Evolutionary conservation across 2,888 invertebrate species (phyloP), one percentile per base, ranked within the genome.

Genomic region (Lasius platythorax): DNA sequence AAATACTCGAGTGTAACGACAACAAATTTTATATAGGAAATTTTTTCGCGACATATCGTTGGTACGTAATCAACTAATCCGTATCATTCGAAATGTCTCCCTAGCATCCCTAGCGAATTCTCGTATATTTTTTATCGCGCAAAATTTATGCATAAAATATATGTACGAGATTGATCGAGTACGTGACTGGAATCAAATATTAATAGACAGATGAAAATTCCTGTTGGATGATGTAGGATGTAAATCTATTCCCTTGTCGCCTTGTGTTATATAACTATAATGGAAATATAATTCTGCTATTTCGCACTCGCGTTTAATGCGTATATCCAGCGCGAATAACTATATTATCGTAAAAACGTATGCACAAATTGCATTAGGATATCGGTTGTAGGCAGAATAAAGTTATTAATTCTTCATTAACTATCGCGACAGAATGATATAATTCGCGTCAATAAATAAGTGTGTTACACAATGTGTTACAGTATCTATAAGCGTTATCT

Each of bases 61-160:
- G 50, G 6, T 11, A 43, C 9, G 15, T 56, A 46, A 66, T 37
- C 79, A 15, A 4, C 12, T 72, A 61, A 79, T 68, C 30, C 11
- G 18, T 30, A 37, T 67, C 43, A 53, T 79, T 11, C 43, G n/a
- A n/a, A 18, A 58, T 37, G 12, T 70, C 33, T 18, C 11, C 15
- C 30, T 43, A 50, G 30, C 53, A 37, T 64, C 12, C 15, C 33
- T 46, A 46, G 64, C 15, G 23, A 40, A 40, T 28, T 8, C 40
- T 11, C 58, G 46, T 23, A 28, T 43, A 43, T 70, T 61, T 75
- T 61, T 70, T 72, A 61, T 46, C 33, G 6, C 3, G 15, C 43
- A 28, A 37, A 33, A 33, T 61, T 11, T 58, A 72, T 72, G 72
- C 61, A 61, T 72, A 79, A 58, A 79, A 70, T 58, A 46, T 30